Evolutionary conservation across 2,797 vertebrate genomes (phyloP), one percentile per base, ranked within the genome.

Genomic region (Streptopelia turtur): DNA sequence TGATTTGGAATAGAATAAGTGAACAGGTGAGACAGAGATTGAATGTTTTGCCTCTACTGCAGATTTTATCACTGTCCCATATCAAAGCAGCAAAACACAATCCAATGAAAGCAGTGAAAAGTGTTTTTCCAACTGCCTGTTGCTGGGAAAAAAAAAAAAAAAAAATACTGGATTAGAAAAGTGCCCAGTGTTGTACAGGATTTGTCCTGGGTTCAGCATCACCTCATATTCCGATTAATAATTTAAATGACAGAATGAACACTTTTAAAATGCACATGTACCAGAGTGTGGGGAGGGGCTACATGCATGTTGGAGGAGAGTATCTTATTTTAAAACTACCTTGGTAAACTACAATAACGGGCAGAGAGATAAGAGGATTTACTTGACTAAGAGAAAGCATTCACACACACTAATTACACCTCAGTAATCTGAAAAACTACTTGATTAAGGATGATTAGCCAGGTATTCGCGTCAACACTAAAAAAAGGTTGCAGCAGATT

Each of bases 41-140:
- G 1, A 28, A 76, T 28, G 2, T 14, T 76, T 56, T 72, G 13
- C 23, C 15, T 61, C n/a, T 75, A 6, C 2, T 43, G 23, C 10
- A 72, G 16, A 37, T 27, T n/a, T 52, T 39, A 55, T 6, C 52
- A 43, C 31, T 23, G 14, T 20, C 16, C 2, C 3, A 68, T 20
- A 50, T 6, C 6, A 52, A 83, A 43, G 15, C 1, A 55, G 16
- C 9, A 50, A 39, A 78, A 18, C 0, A 31, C 0, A 0, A 27
- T 3, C 10, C 55, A 65, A 61, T 3, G 4, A 30, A 66, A 75
- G 16, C 5, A 82, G 2, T 23, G 8, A 45, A 75, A 76, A 5
- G 1, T n/a, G 6, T 6, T 82, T 61, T 64, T 70, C 33, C n/a
- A 74, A 31, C 2, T 30, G 43, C 12, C 8, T 35, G 4, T 20